A percentile compares a stretch with the other conserved stretches of the same genome.
Evolutionary conservation across 2,797 vertebrate species (phyloP).

Genomic region (Mormyrus proboscirostris): DNA sequence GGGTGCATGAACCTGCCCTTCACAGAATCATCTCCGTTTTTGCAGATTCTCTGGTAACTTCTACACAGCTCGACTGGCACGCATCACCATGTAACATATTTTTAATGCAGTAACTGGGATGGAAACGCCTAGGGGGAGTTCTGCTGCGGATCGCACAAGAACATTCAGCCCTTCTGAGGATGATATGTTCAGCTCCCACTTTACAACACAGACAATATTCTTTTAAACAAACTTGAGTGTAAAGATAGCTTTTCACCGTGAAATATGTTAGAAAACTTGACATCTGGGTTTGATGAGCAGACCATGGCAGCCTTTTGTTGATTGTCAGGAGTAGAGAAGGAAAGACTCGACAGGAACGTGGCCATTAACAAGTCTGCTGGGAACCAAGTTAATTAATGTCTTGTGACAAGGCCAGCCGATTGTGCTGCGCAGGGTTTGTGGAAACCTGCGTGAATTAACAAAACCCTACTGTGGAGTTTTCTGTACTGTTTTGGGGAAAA

Average conservation of each 20-base stretch:
- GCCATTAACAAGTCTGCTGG: not conserved
- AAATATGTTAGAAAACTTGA: not conserved
- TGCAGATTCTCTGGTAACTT: not conserved
- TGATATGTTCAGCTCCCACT: not conserved
- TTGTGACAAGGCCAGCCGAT: not conserved
- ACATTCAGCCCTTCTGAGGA: not conserved
- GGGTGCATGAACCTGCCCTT: not conserved
- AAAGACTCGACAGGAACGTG: not conserved
- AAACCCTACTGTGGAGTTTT: not conserved
- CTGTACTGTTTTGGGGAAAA: not conserved
- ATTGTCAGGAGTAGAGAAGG: not conserved
- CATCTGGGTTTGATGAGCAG: not conserved
- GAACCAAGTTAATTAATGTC: not conserved
- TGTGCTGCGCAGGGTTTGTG: not conserved
- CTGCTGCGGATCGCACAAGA: not conserved
- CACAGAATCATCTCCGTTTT: not conserved
- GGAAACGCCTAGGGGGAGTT: not conserved
- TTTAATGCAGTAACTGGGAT: not conserved
- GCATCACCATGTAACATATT: not conserved
- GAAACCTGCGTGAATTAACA: too few species aligned
- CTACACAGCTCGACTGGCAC: not conserved
- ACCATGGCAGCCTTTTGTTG: not conserved
- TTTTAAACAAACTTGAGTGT: not conserved
- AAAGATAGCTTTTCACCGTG: not conserved
- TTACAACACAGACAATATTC: not conserved